Conservation (phyloP, 2,797 vertebrate genomes). For the Micropoecilia bifurca region DNA sequence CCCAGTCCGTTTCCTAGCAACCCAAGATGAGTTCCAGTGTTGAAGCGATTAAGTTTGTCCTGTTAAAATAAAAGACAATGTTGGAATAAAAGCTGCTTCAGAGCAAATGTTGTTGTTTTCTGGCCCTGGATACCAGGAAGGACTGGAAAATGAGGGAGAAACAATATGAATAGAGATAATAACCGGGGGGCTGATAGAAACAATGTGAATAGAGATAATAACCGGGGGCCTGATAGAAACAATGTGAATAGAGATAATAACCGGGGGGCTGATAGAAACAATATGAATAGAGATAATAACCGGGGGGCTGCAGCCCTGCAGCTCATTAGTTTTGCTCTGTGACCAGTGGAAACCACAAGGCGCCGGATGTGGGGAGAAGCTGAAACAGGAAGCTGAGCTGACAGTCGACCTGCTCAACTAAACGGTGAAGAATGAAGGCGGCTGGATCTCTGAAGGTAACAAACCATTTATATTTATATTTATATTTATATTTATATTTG, state of each 20-base stretch:
- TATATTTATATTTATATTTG: neutral
- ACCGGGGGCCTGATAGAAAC: too few species aligned
- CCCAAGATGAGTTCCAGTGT: neutral
- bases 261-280: too few species aligned
- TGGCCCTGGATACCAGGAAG: too few species aligned
- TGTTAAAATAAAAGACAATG: neutral
- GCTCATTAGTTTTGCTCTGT: neutral
- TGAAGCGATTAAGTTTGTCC: neutral
- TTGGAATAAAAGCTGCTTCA: too few species aligned
- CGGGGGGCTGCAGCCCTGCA: too few species aligned
- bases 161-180: too few species aligned
- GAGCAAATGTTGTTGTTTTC: neutral
- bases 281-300: too few species aligned
- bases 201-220: too few species aligned
- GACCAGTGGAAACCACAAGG: constrained; percentile 39
- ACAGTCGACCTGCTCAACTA: neutral
- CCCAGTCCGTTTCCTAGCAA: too few species aligned
- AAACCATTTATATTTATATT: neutral
- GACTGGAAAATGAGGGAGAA: too few species aligned
- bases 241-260: too few species aligned
- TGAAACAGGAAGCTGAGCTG: constrained; percentile 59
- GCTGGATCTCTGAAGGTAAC: constrained; percentile 52
- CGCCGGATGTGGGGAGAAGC: constrained; percentile 59
- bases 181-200: too few species aligned
- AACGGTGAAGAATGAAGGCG: constrained; percentile 45